phyloP scores from a whole-genome alignment of 2,888 invertebrate genomes.

The Chalcosyrphus nemorum region DNA sequence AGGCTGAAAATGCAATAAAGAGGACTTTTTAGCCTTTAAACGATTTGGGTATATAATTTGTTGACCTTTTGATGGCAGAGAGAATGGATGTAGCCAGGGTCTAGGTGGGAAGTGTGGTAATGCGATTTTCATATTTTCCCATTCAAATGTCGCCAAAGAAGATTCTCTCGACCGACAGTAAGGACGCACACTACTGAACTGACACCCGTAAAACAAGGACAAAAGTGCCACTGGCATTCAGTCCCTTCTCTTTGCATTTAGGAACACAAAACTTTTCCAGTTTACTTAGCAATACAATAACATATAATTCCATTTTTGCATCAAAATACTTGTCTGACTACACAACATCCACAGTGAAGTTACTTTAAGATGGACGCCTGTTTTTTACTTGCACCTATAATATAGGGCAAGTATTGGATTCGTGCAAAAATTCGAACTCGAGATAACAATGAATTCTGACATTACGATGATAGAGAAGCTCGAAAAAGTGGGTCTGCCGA shows the following conservation, averaged over 20 bases:
- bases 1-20: slow-evolving; percentile 58
- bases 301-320: slow-evolving; percentile 38
- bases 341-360: slow-evolving; percentile 12
- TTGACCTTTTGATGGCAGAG: slow-evolving; percentile 58
- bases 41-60: slow-evolving; percentile 62
- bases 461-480: too few relatives aligned
- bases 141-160: slow-evolving; percentile 50
- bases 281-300: slow-evolving; percentile 42
- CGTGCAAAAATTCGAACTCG: too few relatives aligned
- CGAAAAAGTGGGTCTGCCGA: too few relatives aligned
- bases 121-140: slow-evolving; percentile 63
- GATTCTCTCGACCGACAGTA: neutral
- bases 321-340: slow-evolving; percentile 6
- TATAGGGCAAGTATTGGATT: too few relatives aligned
- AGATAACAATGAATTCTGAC: too few relatives aligned
- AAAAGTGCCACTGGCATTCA: slow-evolving; percentile 42
- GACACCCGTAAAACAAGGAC: slow-evolving; percentile 28
- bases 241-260: slow-evolving; percentile 7
- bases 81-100: neutral
- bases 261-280: slow-evolving; percentile 34
- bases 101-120: slow-evolving; percentile 25
- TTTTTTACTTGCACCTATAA: too few relatives aligned
- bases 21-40: slow-evolving; percentile 66
- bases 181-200: slow-evolving; percentile 4
- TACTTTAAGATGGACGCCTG: neutral